Base-by-base conservation (phyloP, 35 echinoderm and acorn worm species). In the Acanthaster planci region DNA sequence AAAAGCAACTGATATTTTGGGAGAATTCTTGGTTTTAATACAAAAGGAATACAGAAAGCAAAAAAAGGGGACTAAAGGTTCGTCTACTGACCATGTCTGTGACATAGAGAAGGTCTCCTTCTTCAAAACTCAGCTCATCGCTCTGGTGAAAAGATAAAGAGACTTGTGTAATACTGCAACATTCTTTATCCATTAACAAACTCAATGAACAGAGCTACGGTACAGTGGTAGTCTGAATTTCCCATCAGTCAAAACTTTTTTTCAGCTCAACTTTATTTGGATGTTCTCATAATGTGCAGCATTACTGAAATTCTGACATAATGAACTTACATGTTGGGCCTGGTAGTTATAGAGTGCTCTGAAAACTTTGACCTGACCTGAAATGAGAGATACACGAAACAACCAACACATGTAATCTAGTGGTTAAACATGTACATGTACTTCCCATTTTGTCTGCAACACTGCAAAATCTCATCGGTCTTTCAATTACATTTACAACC, bases 41-140 rank as follows among this genome's bases (percentile, higher is more conserved):
- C n/a, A n/a, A n/a, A n/a, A n/a, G n/a, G n/a, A n/a, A n/a, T n/a
- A n/a, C n/a, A n/a, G n/a, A n/a, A n/a, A n/a, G n/a, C n/a, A n/a
- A n/a, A n/a, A n/a, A n/a, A n/a, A n/a, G n/a, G n/a, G n/a, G n/a
- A n/a, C n/a, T n/a, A n/a, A n/a, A n/a, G n/a, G n/a, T n/a, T n/a
- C n/a, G n/a, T n/a, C n/a, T n/a, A 92, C 94, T 81, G 68, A 97
- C 94, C 90, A 89, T 92, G 77, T 97, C 94, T 79, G 82, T 82
- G 16, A 97, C 81, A 87, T 97, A 97, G 10, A 97, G 53, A 17
- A 97, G 39, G 42, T 97, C 94, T 37, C 90, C 94, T 77, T 97
- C 94, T 21, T 97, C 90, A 97, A 97, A 97, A 3, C 80, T 89
- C 37, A 97, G 80, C 89, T 97, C 94, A 97, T 97, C 94, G 50